Percentiles rank a stretch among this genome's conserved stretches.
Evolutionary conservation across 2,888 invertebrate species (phyloP).

Genomic region (Nasonovia ribisnigri): DNA sequence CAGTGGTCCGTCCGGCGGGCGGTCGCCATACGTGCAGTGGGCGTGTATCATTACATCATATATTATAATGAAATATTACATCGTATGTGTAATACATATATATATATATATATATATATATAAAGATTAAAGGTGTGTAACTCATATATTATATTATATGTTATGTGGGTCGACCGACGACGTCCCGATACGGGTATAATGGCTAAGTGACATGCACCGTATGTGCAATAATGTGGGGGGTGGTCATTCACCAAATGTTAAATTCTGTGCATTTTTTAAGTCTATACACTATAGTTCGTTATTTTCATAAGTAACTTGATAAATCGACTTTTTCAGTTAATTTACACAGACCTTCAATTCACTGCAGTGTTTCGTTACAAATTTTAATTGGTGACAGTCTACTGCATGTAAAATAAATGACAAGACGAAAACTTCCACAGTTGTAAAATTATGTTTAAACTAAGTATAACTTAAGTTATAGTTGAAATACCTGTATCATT

Average conservation of each 20-base stretch:
- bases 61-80: background rate
- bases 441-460: background rate
- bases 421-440: background rate
- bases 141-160: background rate
- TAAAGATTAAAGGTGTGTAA: background rate
- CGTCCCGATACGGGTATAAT: background rate
- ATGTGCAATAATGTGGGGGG: background rate
- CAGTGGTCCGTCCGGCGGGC: background rate
- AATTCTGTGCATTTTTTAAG: background rate
- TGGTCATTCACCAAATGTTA: background rate
- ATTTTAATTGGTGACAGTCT: background rate
- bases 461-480: too few species aligned
- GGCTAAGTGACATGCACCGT: background rate
- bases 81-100: background rate
- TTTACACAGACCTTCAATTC: background rate
- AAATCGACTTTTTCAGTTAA: background rate
- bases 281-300: background rate
- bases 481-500: background rate
- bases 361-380: background rate
- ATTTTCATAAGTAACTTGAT: background rate
- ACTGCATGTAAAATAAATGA: background rate
- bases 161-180: background rate
- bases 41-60: conserved; percentile 15
- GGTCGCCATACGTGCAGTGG: background rate
- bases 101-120: too few species aligned